A percentile compares a stretch with the other conserved stretches of the same genome.
phyloP scores from a whole-genome alignment of 2,797 vertebrate species.

The Bradypodion pumilum region DNA sequence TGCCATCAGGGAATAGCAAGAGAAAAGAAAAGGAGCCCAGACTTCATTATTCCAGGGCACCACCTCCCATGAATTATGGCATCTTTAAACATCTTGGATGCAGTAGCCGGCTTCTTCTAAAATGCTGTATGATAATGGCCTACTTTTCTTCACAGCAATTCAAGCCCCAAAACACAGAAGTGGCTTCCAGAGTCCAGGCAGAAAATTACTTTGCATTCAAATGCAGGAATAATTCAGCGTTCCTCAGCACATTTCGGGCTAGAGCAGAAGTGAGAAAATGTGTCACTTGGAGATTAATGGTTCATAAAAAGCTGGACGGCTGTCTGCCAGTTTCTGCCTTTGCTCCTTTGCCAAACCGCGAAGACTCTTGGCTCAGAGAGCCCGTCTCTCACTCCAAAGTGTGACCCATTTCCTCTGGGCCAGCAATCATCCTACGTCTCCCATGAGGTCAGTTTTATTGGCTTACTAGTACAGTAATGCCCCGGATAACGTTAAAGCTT shows the following conservation, averaged over 20 bases:
- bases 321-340: background rate
- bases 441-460: background rate
- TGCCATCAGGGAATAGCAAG: background rate
- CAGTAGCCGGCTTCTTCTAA: background rate
- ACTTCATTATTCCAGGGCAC: background rate
- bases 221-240: background rate
- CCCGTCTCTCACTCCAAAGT: background rate
- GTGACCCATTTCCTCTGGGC: background rate
- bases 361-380: accelerated
- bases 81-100: background rate
- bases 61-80: background rate
- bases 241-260: background rate
- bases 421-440: background rate
- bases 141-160: background rate
- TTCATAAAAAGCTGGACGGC: background rate
- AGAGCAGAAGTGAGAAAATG: background rate
- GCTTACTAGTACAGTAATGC: too few relatives aligned
- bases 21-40: background rate
- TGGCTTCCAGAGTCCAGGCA: background rate
- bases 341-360: background rate
- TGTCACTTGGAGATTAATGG: background rate
- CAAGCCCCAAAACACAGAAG: background rate
- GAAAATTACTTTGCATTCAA: slow-evolving; percentile 7
- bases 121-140: background rate
- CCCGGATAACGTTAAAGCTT: too few relatives aligned